Evolutionary conservation across 2,888 invertebrate species (phyloP).

Genomic region (Aleiodes testaceus): DNA sequence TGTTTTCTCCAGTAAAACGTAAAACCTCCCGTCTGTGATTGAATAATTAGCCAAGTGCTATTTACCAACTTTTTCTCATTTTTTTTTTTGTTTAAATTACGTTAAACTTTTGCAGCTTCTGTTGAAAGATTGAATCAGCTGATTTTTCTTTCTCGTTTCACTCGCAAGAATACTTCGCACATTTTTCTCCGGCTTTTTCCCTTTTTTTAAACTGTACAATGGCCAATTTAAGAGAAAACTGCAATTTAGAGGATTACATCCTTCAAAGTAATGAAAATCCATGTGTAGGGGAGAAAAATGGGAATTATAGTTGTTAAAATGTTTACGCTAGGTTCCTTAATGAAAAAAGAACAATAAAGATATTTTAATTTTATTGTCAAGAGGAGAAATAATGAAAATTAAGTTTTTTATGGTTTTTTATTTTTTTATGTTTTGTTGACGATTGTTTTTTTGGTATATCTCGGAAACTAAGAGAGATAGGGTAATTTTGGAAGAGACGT

Average conservation of each 20-base stretch:
- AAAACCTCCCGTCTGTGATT: conserved; percentile 26
- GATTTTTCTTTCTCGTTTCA: background rate
- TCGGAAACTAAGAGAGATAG: too few relatives aligned
- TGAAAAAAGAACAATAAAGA: background rate
- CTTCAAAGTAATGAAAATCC: conserved; percentile 2
- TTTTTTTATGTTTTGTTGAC: too few relatives aligned
- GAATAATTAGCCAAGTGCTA: conserved; percentile 34
- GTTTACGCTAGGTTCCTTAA: too few relatives aligned
- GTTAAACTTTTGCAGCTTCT: conserved; percentile 10
- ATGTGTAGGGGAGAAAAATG: background rate
- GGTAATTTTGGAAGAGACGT: too few relatives aligned
- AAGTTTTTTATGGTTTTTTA: too few relatives aligned
- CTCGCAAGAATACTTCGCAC: conserved; percentile 3
- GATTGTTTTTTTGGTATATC: too few relatives aligned
- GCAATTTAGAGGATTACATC: background rate
- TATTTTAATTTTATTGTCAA: too few relatives aligned
- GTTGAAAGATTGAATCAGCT: conserved; percentile 27
- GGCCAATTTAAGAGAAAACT: conserved; percentile 6
- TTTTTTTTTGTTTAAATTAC: conserved; percentile 22
- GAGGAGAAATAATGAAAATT: too few relatives aligned
- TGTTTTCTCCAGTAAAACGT: conserved; percentile 21
- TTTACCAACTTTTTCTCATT: conserved; percentile 20
- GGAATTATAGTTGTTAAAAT: background rate
- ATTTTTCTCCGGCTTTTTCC: background rate
- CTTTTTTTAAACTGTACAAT: background rate